These are phyloP conservation scores for Coluber constrictor DNA, from an alignment of 2,797 vertebrate genomes.

Conservation along the genomic window DNA sequence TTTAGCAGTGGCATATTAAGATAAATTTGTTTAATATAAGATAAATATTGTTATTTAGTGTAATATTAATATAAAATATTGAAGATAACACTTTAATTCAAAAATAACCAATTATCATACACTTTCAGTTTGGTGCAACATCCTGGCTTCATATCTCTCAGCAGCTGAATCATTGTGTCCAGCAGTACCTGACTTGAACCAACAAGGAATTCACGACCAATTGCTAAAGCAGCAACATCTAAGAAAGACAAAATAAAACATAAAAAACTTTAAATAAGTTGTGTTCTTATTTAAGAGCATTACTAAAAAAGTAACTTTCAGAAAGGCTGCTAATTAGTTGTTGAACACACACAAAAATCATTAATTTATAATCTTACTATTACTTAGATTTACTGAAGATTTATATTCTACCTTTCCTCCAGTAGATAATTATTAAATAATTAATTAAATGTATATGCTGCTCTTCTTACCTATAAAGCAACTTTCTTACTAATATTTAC, in stretches of 20 bases:
- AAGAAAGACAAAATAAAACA: constrained; percentile 36
- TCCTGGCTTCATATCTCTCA: constrained; percentile 82
- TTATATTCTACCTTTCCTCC: not conserved
- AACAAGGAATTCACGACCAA: constrained; percentile 88
- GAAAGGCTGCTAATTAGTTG: not conserved
- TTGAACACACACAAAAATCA: not conserved
- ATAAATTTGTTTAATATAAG: not conserved
- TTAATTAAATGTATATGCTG: not conserved
- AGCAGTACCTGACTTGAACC: constrained; percentile 76
- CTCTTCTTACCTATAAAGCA: not conserved
- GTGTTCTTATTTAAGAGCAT: not conserved
- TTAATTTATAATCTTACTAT: not conserved
- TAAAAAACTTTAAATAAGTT: not conserved
- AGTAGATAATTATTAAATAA: not conserved
- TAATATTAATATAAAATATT: not conserved
- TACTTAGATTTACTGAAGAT: not conserved
- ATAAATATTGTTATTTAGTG: not conserved
- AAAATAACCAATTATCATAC: constrained; percentile 68
- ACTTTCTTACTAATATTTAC: not conserved
- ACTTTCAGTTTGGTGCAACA: constrained; percentile 89
- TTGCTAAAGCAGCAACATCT: constrained; percentile 87
- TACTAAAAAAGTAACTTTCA: constrained; percentile 6
- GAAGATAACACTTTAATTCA: not conserved
- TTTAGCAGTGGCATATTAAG: not conserved
- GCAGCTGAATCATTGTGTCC: constrained; percentile 84